These are phyloP conservation scores for Ethmia dodecea DNA, from an alignment of 2,888 invertebrate genomes.

Conservation along the genomic window DNA sequence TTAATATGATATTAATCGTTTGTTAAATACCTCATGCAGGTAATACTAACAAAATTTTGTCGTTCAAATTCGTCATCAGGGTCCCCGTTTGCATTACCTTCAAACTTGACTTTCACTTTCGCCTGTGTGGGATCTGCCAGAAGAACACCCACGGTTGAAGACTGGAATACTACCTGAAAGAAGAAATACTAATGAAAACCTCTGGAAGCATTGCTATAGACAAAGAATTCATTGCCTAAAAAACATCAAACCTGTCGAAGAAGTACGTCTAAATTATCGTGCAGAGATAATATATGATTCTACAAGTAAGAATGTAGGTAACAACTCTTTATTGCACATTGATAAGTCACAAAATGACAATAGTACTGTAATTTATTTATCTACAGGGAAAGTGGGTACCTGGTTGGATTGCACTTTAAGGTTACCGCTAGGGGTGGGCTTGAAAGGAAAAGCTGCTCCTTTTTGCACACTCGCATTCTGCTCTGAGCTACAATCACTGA, in stretches of 20 bases:
- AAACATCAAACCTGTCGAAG: too few relatives aligned
- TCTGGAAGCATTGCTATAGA: not conserved
- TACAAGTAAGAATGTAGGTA: too few relatives aligned
- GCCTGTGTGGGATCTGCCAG: slow-evolving; percentile 82
- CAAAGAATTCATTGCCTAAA: too few relatives aligned
- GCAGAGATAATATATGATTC: too few relatives aligned
- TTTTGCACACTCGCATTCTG: slow-evolving; percentile 35
- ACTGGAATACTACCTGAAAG: slow-evolving; percentile 81
- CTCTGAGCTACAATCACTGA: slow-evolving; percentile 45
- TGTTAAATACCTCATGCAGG: too few relatives aligned
- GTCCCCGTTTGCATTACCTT: slow-evolving; percentile 50
- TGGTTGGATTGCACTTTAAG: slow-evolving; percentile 83
- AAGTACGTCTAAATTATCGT: too few relatives aligned
- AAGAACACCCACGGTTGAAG: slow-evolving; percentile 82
- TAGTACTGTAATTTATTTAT: too few relatives aligned
- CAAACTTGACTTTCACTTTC: slow-evolving; percentile 78
- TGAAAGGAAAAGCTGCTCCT: slow-evolving; percentile 79
- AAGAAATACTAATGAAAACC: not conserved
- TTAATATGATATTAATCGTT: too few relatives aligned
- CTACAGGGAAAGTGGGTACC: slow-evolving; percentile 67
- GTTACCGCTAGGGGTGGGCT: slow-evolving; percentile 82
- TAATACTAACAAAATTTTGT: slow-evolving; percentile 33
- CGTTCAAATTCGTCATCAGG: slow-evolving; percentile 31
- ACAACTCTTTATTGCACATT: too few relatives aligned
- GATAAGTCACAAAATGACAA: too few relatives aligned